Evolutionary conservation across 2,113 vertebrate genomes (phyloP), one percentile per base, ranked within the genome.

Genomic region (Gobio gobio): DNA sequence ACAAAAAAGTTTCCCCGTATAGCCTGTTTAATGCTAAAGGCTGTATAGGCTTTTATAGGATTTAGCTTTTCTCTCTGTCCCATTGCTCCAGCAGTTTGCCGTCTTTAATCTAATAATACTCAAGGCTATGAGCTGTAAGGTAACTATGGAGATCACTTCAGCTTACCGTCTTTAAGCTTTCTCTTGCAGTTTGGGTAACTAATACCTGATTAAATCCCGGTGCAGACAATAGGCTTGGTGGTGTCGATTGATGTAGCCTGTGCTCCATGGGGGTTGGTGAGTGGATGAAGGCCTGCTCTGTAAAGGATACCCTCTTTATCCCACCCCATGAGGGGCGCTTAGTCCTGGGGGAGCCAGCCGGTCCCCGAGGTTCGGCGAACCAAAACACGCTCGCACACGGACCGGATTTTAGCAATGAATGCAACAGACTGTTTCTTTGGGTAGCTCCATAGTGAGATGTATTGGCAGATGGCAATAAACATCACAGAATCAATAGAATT

Each of bases 221-320:
- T 95, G 95, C 95, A 93, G 91, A 94, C 96, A 95, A 96, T 95
- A 96, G 96, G 95, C 96, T 95, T 91, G 8, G 73, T 93, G 95
- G 95, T 95, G 93, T 94, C 96, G 95, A 96, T 97, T 96, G 96
- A 97, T 98, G 96, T 95, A 95, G 95, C 95, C 95, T 93, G 91
- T 94, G 95, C 95, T 95, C 95, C 93, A 92, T 96, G 96, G 95
- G 93, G 89, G 92, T 89, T 86, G 90, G 91, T 84, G 91, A 92
- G 95, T 95, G 96, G 95, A 93, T 96, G 95, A 96, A 96, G 96
- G 97, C 96, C 93, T 96, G 96, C 95, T 96, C 95, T 97, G 97
- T 99, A 98, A 99, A 96, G 95, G 96, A 98, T 97, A 97, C 96
- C 95, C 95, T 96, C 95, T 97, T 97, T 96, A 97, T 97, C 96